phyloP scores from a whole-genome alignment of 2,888 invertebrate genomes.

The Barypeithes pellucidus region DNA sequence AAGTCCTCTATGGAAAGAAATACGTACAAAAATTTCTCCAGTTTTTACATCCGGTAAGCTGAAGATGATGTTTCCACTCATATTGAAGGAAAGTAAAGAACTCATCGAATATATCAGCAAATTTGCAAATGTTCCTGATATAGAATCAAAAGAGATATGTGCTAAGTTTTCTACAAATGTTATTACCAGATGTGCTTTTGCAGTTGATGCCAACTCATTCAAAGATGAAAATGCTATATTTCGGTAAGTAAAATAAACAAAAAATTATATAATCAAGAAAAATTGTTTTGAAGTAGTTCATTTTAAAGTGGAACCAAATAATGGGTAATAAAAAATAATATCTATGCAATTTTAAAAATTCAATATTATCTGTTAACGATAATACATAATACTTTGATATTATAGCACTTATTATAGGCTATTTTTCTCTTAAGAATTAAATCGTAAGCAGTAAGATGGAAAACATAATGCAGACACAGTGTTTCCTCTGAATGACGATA shows the following conservation, averaged over 20 bases:
- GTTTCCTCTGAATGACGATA: too few relatives aligned
- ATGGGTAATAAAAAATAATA: too few relatives aligned
- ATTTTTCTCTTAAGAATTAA: too few relatives aligned
- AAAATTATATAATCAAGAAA: too few relatives aligned
- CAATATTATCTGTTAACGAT: too few relatives aligned
- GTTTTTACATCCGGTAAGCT: slow-evolving; percentile 74
- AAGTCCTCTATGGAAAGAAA: slow-evolving; percentile 73
- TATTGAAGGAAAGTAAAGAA: slow-evolving; percentile 66
- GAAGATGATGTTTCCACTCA: slow-evolving; percentile 72
- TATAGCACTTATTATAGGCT: too few relatives aligned
- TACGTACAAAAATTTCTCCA: slow-evolving; percentile 73
- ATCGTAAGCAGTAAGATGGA: too few relatives aligned
- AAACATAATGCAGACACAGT: too few relatives aligned
- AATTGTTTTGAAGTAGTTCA: too few relatives aligned
- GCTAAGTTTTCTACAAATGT: slow-evolving; percentile 66
- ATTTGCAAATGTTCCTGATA: slow-evolving; percentile 10
- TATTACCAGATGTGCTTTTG: slow-evolving; percentile 66
- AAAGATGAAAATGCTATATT: slow-evolving; percentile 66
- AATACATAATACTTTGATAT: too few relatives aligned
- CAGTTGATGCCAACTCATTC: slow-evolving; percentile 68
- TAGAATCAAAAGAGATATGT: slow-evolving; percentile 62
- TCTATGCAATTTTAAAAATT: too few relatives aligned
- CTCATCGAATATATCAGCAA: slow-evolving; percentile 57
- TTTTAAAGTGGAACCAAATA: too few relatives aligned
- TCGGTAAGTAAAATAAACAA: slow-evolving; percentile 33